Base-by-base conservation (phyloP, 1,140 invertebrate genomes). In the Druon quercuslanigerum region DNA sequence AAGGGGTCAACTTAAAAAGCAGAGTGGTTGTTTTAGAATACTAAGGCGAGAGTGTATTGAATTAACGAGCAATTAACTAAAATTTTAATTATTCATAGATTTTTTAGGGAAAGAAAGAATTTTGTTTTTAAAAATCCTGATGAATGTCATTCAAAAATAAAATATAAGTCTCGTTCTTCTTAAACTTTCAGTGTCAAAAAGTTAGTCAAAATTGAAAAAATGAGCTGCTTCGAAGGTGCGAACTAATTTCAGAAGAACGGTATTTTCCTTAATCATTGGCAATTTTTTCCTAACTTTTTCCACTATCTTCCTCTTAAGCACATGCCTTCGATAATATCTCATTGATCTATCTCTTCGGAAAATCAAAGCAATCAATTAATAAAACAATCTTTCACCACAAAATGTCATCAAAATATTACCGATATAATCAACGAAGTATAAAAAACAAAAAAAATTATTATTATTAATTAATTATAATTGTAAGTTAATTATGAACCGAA, bases 91-190 rank as follows among this genome's bases (percentile, higher is more conserved):
- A 46, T 46, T 46, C 8, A 46, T 46, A 8, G 11, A 46, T 46
- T 46, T 46, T 46, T 5, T 9, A 11, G 9, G 11, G 9, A 46
- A 46, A 46, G 7, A 11, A 46, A 46, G 9, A 46, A 11, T 46
- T 46, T 11, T 9, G 9, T 1, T 46, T 11, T 11, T 0, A 11
- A 46, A 46, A 46, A 46, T 46, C 40, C 9, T 46, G 40, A 46
- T 51, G 71, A 20, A 25, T 76, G 66, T 76, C 60, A 13, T 71
- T 71, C 17, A 50, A 19, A 9, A 46, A 51, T 54, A 66, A 33
- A 33, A 66, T 46, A 33, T 19, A 25, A 5, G 25, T 40, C 25
- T 20, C 25, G 25, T 40, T 25, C 40, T 6, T 13, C 20, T 66
- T 33, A 12, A 66, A 40, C n/a, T 14, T 66, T 66, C 20, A 66